Base-by-base conservation (phyloP, 2,888 invertebrate species). In the Chirona hameri region DNA sequence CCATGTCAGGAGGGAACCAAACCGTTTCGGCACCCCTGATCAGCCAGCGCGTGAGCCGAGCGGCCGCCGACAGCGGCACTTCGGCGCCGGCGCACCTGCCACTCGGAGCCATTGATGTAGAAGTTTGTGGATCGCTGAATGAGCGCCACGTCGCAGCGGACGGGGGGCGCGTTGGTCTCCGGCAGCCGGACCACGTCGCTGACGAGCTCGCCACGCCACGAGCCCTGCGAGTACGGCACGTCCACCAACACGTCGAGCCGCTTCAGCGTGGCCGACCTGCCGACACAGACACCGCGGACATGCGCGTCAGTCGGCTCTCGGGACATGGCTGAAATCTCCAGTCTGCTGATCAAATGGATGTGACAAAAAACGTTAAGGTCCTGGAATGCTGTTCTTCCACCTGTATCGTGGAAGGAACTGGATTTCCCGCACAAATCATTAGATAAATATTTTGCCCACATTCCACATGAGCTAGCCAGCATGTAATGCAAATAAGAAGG, bases 91-190 rank as follows among this genome's bases (percentile, higher is more conserved):
- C n/a, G 29, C 86, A 90, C 90, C 89, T 92, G 91, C 91, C 92
- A 92, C 83, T 90, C 89, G 10, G 91, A 91, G 9, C 90, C 90
- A 86, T 91, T 91, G 87, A 91, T 90, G 85, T 91, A 92, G 86
- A 92, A 91, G 81, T 90, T 89, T 81, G 89, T 88, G 79, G 91
- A 90, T 48, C 89, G 88, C 14, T 89, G 90, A 83, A 92, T 92
- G 31, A 90, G 89, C 18, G 91, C 91, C 81, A 92, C 88, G 84
- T 91, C 89, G 84, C 90, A 88, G 81, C 88, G 88, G 0, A 91
- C 89, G 87, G 89, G 88, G 9, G 89, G 88, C 12, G 90, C 86
- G 14, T 87, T 86, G 10, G 88, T 85, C 7, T 89, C 89, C 0
- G 90, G 89, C 82, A 90, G 89, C 79, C 87, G 86, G 21, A 91